Base-by-base conservation (phyloP, 2,888 invertebrate species). In the Fissipunctia ypsillon region DNA sequence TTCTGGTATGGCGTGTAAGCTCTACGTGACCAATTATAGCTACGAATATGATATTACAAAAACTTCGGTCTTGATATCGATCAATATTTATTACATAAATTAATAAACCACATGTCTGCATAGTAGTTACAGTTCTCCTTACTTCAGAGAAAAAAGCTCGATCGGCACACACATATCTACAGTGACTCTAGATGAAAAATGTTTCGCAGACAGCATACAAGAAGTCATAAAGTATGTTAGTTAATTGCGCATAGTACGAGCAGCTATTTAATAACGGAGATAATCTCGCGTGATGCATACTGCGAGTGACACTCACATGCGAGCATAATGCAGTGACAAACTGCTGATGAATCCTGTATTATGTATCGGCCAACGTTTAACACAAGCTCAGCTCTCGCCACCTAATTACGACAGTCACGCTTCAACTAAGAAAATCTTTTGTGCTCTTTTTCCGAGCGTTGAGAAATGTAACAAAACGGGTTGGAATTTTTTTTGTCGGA, bases 391-490 rank as follows among this genome's bases (percentile, higher is more conserved):
- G 90, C 92, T 91, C 91, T 91, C 91, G 93, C 91, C 94, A 94
- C 93, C 94, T 95, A 95, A 95, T 95, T 95, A 95, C 94, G 91
- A 91, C 93, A 93, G 95, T 96, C 96, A 96, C 95, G 96, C 95
- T 94, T 94, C 93, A 90, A 92, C 95, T 94, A 94, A 95, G 95
- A 94, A 95, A 95, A 93, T 93, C 94, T 95, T 95, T 95, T 95
- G 95, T 95, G 93, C 93, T 92, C 93, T 94, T 94, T 94, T 93
- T 94, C 94, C 93, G 92, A 92, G 92, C 93, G 92, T 93, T 91
- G 92, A 95, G 94, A 94, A 95, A 94, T 93, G 92, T 94, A 94
- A 95, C 94, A 92, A 94, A 95, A 94, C 93, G 91, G 92, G 90
- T 91, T 87, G 90, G 90, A 87, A 10, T 88, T 92, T 94, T 93